Conservation (phyloP, 2,797 vertebrate species). For the Simalia tracyae region DNA sequence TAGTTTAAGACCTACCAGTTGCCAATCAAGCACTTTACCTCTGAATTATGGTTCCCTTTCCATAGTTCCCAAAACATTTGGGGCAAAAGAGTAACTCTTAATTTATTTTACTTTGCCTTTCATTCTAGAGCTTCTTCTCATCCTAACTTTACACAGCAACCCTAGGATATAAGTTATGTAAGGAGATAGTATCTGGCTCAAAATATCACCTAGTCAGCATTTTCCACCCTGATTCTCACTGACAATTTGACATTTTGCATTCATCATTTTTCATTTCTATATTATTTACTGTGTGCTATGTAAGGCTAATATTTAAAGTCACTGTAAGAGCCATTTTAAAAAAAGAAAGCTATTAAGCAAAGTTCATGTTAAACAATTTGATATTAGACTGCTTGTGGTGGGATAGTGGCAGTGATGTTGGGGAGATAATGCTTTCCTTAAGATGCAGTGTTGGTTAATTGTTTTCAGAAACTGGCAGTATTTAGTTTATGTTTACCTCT, state of each 20-base stretch:
- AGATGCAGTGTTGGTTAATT: background rate
- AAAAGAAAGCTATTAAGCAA: background rate
- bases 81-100: background rate
- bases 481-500: background rate
- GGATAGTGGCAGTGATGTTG: background rate
- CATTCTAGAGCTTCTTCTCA: background rate
- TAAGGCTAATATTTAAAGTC: background rate
- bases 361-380: background rate
- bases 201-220: background rate
- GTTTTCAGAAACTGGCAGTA: background rate
- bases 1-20: background rate
- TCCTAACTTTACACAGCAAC: background rate
- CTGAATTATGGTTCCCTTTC: background rate
- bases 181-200: background rate
- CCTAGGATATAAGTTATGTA: background rate
- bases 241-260: background rate
- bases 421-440: background rate
- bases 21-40: background rate
- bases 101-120: background rate
- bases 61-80: background rate
- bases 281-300: background rate
- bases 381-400: no score
- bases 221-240: background rate
- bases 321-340: background rate
- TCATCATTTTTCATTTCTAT: background rate